Conservation (phyloP, 2,113 vertebrate species). For the Motacilla tschutschensis region DNA sequence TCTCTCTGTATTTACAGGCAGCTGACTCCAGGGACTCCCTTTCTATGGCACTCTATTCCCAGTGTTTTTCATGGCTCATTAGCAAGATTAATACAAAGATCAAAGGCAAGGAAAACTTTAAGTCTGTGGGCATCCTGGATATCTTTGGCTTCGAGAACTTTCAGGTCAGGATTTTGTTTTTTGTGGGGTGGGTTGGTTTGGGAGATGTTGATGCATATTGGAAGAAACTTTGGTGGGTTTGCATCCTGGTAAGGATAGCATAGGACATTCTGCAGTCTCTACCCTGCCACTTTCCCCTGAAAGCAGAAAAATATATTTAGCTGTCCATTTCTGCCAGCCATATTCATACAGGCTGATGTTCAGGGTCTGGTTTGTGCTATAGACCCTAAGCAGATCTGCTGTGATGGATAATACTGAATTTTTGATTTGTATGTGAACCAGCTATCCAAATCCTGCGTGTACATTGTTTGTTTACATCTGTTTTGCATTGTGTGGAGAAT, state of each 20-base stretch:
- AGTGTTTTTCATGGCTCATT: constrained; percentile 94
- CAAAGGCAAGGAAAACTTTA: constrained; percentile 91
- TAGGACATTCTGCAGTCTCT: neutral
- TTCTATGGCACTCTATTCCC: constrained; percentile 90
- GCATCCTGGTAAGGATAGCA: neutral
- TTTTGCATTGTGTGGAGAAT: neutral
- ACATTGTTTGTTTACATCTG: neutral
- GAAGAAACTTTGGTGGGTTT: neutral
- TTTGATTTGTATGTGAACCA: neutral
- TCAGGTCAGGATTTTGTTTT: constrained; percentile 73
- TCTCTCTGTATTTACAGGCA: constrained; percentile 71
- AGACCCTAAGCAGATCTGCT: neutral
- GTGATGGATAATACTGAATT: neutral
- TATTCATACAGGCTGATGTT: neutral
- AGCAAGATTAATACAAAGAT: constrained; percentile 88
- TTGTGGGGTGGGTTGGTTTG: neutral
- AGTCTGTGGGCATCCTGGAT: constrained; percentile 93
- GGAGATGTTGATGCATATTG: neutral
- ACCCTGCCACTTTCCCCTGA: neutral
- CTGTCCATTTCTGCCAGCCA: neutral
- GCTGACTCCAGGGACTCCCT: constrained; percentile 89
- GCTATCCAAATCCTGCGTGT: neutral
- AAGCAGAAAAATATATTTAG: neutral
- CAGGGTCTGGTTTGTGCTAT: neutral
- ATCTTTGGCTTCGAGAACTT: constrained; percentile 95